These are phyloP conservation scores for Saturnia pavonia DNA, from an alignment of 2,888 invertebrate genomes.

Conservation along the genomic window DNA sequence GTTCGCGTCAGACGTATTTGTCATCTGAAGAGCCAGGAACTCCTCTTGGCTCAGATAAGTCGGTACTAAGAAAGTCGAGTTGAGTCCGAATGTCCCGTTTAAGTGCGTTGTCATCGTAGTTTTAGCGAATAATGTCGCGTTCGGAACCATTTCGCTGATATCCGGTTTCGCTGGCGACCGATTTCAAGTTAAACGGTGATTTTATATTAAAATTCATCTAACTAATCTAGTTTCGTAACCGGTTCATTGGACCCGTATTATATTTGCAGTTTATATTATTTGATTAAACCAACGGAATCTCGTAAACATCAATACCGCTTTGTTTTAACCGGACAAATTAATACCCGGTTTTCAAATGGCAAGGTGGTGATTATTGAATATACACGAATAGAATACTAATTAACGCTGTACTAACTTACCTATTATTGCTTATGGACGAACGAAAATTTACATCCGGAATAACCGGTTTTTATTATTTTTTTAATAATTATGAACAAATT, in stretches of 20 bases:
- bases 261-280: conserved; percentile 31
- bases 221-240: conserved; percentile 15
- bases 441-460: conserved; percentile 10
- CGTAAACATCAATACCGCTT: conserved; percentile 21
- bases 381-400: conserved; percentile 22
- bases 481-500: conserved; percentile 25
- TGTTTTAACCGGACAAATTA: conserved; percentile 36
- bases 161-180: conserved; percentile 25
- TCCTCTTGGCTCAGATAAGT: conserved; percentile 81
- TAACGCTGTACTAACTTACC: conserved; percentile 35
- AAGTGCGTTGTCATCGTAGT: conserved; percentile 58
- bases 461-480: conserved; percentile 13
- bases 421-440: conserved; percentile 59
- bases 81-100: conserved; percentile 57
- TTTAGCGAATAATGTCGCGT: conserved; percentile 53
- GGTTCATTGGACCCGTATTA: conserved; percentile 21
- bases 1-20: conserved; percentile 76
- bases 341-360: conserved; percentile 50
- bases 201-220: conserved; percentile 8
- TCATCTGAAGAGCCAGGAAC: conserved; percentile 80
- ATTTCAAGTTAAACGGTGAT: not conserved
- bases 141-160: conserved; percentile 59
- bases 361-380: conserved; percentile 43
- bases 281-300: conserved; percentile 66
- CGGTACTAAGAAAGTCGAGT: conserved; percentile 75